These are phyloP conservation scores for Pseudomyrmex dendroicus DNA, from an alignment of 1,140 invertebrate species.

Conservation along the genomic window DNA sequence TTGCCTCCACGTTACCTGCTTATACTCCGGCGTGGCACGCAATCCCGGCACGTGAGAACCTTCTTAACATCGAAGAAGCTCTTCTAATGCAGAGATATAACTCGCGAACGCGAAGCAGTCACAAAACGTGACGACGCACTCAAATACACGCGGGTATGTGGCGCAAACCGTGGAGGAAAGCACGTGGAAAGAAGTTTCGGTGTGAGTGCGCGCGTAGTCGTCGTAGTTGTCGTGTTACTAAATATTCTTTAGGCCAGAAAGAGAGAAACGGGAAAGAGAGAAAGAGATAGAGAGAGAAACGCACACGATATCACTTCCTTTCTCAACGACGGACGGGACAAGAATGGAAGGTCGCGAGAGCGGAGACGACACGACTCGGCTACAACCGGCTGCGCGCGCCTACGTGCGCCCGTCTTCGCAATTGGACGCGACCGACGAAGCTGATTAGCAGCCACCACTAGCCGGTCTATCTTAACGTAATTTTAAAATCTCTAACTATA, in stretches of 20 bases:
- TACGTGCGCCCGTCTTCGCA: constrained; percentile 8
- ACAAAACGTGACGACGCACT: background rate
- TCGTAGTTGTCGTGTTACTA: background rate
- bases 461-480: too few relatives aligned
- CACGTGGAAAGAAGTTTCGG: background rate
- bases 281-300: background rate
- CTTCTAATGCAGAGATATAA: background rate
- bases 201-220: too few relatives aligned
- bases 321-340: constrained; percentile 76
- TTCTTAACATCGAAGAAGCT: background rate
- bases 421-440: constrained; percentile 45
- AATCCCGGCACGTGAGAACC: background rate
- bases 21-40: background rate
- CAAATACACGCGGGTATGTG: background rate
- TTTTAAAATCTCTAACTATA: too few relatives aligned
- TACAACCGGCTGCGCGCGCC: constrained; percentile 49
- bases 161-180: background rate
- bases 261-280: too few relatives aligned
- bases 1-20: too few relatives aligned
- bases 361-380: constrained; percentile 61
- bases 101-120: background rate
- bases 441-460: background rate
- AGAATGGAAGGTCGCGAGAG: constrained; percentile 75
- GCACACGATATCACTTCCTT: constrained; percentile 53
- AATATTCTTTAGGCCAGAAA: too few relatives aligned